These are phyloP conservation scores for Trachelus iudaicus DNA, from an alignment of 2,888 invertebrate genomes.

Conservation along the genomic window DNA sequence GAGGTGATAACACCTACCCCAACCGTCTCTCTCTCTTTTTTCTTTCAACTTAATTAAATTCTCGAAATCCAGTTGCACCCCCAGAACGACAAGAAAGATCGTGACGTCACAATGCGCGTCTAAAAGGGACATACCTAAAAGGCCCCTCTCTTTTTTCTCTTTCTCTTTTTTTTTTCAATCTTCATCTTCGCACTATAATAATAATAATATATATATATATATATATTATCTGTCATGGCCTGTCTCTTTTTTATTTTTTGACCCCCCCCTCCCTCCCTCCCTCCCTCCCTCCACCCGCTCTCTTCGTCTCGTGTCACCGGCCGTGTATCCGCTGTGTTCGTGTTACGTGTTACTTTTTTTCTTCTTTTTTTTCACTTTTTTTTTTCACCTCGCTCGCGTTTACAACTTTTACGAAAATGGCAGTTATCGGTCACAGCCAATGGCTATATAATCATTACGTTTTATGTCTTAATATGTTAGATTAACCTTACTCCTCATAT, in stretches of 20 bases:
- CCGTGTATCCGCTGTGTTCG: background rate
- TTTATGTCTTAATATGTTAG: conserved; percentile 44
- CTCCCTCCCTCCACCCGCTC: rapidly evolving
- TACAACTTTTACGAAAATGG: conserved; percentile 59
- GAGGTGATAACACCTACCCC: no score
- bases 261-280: background rate
- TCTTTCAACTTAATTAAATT: no score
- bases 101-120: no score
- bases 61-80: no score
- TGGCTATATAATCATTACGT: conserved; percentile 58
- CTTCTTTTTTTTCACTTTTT: background rate
- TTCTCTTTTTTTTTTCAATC: conserved; percentile 21
- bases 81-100: no score
- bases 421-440: conserved; percentile 67
- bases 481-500: conserved; percentile 40
- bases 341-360: conserved; percentile 8
- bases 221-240: conserved; percentile 1
- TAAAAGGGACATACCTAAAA: no score
- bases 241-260: conserved; percentile 10
- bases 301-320: background rate
- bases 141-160: no score
- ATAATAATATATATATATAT: no score
- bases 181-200: background rate
- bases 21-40: no score
- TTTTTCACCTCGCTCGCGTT: conserved; percentile 34